Conservation (phyloP, 1,140 invertebrate genomes). For the Diachasma alloeum region DNA sequence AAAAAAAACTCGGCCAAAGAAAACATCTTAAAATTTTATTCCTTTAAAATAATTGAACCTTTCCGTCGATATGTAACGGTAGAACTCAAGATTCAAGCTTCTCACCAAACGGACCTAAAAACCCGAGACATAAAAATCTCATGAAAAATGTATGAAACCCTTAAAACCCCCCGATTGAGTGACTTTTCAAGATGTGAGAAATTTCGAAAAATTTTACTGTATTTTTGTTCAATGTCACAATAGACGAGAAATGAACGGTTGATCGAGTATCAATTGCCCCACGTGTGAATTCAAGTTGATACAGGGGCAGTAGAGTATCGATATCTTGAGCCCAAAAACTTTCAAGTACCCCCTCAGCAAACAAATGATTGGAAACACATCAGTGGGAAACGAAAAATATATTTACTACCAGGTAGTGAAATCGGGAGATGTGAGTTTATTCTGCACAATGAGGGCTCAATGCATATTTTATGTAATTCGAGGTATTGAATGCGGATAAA, state of each 20-base stretch:
- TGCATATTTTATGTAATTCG: too few species aligned
- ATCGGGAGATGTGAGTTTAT: background rate
- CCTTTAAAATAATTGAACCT: too few species aligned
- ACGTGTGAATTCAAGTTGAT: slow-evolving; percentile 33
- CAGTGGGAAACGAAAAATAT: slow-evolving; percentile 8
- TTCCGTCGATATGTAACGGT: too few species aligned
- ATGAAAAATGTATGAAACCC: slow-evolving; percentile 51
- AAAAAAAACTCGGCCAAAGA: too few species aligned
- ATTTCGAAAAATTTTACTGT: slow-evolving; percentile 50
- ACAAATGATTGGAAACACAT: slow-evolving; percentile 29
- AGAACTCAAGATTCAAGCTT: too few species aligned
- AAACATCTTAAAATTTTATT: too few species aligned
- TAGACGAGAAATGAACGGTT: slow-evolving; percentile 53
- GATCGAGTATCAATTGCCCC: slow-evolving; percentile 62
- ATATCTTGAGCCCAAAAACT: slow-evolving; percentile 41
- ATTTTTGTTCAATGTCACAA: slow-evolving; percentile 47
- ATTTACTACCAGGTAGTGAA: background rate
- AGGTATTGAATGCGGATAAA: too few species aligned
- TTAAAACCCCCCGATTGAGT: slow-evolving; percentile 54
- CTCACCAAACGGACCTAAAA: background rate
- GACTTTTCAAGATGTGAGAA: slow-evolving; percentile 46
- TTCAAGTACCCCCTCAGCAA: slow-evolving; percentile 42
- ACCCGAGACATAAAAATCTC: slow-evolving; percentile 11
- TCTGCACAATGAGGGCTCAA: too few species aligned
- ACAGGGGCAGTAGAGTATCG: slow-evolving; percentile 47